phyloP scores from a whole-genome alignment of 2,888 invertebrate genomes.

The Glaucopsyche alexis region DNA sequence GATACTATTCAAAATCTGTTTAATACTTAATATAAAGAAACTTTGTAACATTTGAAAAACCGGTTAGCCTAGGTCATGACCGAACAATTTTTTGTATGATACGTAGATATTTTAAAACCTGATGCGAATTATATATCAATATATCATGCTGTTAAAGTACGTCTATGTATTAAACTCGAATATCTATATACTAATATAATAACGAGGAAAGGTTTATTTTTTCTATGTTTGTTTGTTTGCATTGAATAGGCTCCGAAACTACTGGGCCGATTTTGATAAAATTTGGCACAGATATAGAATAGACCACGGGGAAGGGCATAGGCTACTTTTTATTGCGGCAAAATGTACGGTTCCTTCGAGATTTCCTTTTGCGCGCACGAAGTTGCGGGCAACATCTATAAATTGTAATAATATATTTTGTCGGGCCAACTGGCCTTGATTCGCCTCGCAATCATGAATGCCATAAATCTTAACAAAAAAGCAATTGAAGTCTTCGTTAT shows the following conservation, averaged over 20 bases:
- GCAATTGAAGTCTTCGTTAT: neutral
- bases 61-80: conserved; percentile 12
- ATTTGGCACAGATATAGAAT: too few species aligned
- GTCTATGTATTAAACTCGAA: neutral
- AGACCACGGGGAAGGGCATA: too few species aligned
- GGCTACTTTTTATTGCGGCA: too few species aligned
- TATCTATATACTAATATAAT: too few species aligned
- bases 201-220: too few species aligned
- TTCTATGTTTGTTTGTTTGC: too few species aligned
- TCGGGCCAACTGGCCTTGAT: conserved; percentile 7
- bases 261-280: too few species aligned
- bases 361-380: too few species aligned
- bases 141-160: neutral
- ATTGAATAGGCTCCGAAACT: too few species aligned
- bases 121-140: neutral
- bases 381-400: too few species aligned
- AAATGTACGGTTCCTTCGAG: too few species aligned
- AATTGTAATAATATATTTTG: neutral
- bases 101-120: conserved; percentile 5
- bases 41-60: conserved; percentile 7
- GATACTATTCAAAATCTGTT: neutral
- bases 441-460: neutral
- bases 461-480: neutral
- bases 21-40: neutral
- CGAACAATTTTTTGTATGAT: neutral